Evolutionary conservation across 2,888 invertebrate species (phyloP).

Genomic region (Latrodectus elegans): DNA sequence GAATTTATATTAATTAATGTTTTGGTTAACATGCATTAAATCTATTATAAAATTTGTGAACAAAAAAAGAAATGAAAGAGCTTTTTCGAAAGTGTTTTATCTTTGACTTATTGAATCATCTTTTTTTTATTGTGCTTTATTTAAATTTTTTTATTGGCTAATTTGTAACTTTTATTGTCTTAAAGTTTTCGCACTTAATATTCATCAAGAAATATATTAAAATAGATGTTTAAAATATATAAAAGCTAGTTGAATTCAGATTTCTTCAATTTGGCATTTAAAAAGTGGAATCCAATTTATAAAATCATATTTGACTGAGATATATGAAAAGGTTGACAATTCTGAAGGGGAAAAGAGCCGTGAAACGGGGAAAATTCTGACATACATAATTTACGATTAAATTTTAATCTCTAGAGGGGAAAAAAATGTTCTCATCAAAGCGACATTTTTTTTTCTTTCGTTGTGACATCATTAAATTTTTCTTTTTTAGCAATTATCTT

Average conservation of each 20-base stretch:
- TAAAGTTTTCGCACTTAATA: too few species aligned
- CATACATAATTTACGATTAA: constrained; percentile 65
- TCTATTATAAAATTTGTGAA: too few species aligned
- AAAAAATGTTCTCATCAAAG: constrained; percentile 55
- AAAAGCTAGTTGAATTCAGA: constrained; percentile 53
- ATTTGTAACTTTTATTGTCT: too few species aligned
- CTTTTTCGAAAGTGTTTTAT: too few species aligned
- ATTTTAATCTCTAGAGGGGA: constrained; percentile 55
- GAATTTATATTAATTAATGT: too few species aligned
- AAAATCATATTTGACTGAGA: constrained; percentile 43
- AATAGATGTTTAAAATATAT: constrained; percentile 23
- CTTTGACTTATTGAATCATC: too few species aligned
- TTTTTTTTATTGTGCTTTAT: too few species aligned
- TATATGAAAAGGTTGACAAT: constrained; percentile 42
- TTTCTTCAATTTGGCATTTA: constrained; percentile 52
- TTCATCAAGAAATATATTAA: background rate
- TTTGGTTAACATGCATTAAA: too few species aligned
- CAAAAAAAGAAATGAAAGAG: too few species aligned
- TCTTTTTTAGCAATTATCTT: constrained; percentile 62
- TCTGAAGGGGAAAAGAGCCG: constrained; percentile 9
- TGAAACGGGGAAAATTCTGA: constrained; percentile 24
- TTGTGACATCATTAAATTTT: constrained; percentile 65
- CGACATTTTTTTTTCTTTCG: constrained; percentile 46
- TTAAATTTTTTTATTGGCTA: too few species aligned
- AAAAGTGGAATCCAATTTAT: constrained; percentile 58